Percentiles rank a stretch among this genome's conserved stretches.
Conservation (phyloP, 2,113 vertebrate species). For the Coturnix japonica region DNA sequence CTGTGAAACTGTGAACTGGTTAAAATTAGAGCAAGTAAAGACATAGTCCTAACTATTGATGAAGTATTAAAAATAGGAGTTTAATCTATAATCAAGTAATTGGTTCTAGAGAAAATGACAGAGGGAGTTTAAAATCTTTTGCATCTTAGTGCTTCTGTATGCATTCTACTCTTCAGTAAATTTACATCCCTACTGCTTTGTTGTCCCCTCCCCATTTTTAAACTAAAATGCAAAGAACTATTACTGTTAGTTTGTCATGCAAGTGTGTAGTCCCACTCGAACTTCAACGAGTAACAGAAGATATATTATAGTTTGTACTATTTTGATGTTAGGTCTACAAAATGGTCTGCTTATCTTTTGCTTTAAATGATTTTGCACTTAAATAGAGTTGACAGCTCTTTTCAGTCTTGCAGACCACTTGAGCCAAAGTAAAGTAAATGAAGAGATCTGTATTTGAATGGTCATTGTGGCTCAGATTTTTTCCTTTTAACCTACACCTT, state of each 20-base stretch:
- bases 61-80: neutral
- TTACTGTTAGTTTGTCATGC: neutral
- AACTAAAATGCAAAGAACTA: neutral
- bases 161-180: neutral
- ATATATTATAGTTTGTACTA: neutral
- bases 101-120: neutral
- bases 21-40: neutral
- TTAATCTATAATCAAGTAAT: neutral
- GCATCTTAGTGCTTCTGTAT: neutral
- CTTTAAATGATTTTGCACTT: neutral
- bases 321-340: neutral
- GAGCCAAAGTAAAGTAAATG: neutral
- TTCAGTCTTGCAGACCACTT: neutral
- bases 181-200: neutral
- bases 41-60: neutral
- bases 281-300: neutral
- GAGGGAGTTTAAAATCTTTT: neutral
- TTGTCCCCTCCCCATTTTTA: neutral
- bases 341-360: neutral
- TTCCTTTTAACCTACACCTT: constrained; percentile 12
- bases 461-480: neutral
- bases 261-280: neutral
- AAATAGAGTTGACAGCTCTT: neutral
- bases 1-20: neutral
- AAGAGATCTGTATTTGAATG: neutral